These are phyloP conservation scores for Chelonus insularis DNA, from an alignment of 1,140 invertebrate genomes.

Conservation along the genomic window DNA sequence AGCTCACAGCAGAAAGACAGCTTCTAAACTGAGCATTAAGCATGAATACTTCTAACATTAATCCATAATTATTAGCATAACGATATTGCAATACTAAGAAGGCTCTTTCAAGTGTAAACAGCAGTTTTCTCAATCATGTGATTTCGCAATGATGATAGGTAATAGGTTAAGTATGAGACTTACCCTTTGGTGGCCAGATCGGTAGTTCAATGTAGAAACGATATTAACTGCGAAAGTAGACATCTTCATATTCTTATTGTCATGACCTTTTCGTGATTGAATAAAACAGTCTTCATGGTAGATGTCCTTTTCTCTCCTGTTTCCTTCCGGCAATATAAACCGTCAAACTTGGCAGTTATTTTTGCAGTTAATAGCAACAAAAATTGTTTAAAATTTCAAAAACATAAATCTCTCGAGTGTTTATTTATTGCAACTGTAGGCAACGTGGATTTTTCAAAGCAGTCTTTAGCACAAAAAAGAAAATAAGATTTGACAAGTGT, in stretches of 20 bases:
- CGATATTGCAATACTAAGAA: no score
- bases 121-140: neutral
- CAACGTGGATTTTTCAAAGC: neutral
- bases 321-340: no score
- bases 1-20: neutral
- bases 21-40: no score
- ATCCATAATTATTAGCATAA: no score
- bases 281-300: neutral
- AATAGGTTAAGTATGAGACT: conserved; percentile 14
- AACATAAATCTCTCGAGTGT: no score
- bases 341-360: no score
- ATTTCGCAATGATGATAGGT: neutral
- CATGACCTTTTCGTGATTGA: conserved; percentile 24
- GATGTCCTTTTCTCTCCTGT: neutral
- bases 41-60: no score
- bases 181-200: conserved; percentile 39
- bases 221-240: conserved; percentile 38
- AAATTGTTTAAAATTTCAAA: no score
- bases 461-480: neutral
- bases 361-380: no score
- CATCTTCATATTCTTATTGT: conserved; percentile 36
- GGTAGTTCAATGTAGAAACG: conserved; percentile 38
- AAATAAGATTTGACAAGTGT: no score
- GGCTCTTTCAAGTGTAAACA: no score
- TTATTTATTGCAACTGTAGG: no score